A percentile compares a stretch with the other conserved stretches of the same genome.
phyloP scores from a whole-genome alignment of 2,797 vertebrate species.

The Onychomys torridus region DNA sequence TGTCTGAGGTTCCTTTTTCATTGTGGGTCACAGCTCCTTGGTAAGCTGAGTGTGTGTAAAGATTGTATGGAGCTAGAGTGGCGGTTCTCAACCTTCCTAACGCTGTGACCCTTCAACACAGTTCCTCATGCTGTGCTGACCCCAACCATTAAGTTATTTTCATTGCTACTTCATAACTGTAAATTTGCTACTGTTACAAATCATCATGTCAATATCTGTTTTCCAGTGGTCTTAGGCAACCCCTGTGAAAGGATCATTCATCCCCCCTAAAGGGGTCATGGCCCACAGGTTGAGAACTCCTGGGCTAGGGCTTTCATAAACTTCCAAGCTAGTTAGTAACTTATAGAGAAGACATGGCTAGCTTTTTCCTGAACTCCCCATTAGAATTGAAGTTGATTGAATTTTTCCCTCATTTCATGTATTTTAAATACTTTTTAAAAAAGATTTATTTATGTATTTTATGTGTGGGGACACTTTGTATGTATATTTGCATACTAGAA shows the following conservation, averaged over 20 bases:
- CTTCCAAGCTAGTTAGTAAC: neutral
- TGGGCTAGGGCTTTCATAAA: neutral
- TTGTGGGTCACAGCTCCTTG: neutral
- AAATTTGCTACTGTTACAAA: neutral
- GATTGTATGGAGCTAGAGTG: neutral
- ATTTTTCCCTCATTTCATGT: neutral
- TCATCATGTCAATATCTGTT: neutral
- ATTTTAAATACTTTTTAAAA: neutral
- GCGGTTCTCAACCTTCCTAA: neutral
- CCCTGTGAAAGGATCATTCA: neutral
- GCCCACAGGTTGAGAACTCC: too few relatives aligned
- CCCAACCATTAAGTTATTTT: too few relatives aligned
- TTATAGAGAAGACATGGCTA: neutral
- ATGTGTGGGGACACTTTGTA: too few relatives aligned
- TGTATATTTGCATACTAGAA: too few relatives aligned
- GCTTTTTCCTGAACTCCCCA: neutral
- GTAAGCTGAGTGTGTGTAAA: neutral
- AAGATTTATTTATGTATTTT: too few relatives aligned
- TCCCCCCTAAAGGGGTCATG: neutral
- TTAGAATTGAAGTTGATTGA: neutral
- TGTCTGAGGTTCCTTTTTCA: neutral
- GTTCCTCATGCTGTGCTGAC: neutral
- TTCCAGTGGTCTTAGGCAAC: neutral
- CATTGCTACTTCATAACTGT: neutral
- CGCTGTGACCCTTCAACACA: neutral